phyloP scores from a whole-genome alignment of 53 echinoderm and acorn worm species.

The Zoroaster sp. region DNA sequence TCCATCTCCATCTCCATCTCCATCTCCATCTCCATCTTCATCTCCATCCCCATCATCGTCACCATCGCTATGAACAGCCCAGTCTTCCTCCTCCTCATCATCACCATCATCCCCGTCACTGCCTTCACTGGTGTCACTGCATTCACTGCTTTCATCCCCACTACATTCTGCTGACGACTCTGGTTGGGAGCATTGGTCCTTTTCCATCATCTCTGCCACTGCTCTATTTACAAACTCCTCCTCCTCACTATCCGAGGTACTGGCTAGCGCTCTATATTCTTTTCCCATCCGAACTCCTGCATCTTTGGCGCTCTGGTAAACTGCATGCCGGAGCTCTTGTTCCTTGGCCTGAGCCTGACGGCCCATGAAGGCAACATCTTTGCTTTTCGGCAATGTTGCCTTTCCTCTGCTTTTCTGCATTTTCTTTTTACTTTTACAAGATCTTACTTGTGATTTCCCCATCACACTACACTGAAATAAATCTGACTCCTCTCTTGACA shows the following conservation, averaged over 20 bases:
- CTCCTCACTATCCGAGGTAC: neutral
- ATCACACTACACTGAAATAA: no score
- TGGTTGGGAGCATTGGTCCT: neutral
- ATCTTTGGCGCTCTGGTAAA: neutral
- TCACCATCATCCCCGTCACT: no score
- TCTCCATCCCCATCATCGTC: neutral
- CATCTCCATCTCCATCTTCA: neutral
- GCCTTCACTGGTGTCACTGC: no score
- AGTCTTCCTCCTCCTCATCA: no score
- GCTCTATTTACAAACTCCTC: no score
- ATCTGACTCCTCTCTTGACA: no score
- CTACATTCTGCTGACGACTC: no score
- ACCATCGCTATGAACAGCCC: no score
- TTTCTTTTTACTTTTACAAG: no score
- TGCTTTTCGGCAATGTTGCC: neutral
- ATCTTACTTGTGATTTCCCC: neutral
- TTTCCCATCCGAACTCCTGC: neutral
- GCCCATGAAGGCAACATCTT: neutral
- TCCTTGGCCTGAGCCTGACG: neutral
- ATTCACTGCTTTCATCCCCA: no score
- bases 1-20: neutral
- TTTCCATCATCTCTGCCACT: no score
- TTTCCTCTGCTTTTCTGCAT: neutral
- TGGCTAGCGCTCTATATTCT: neutral
- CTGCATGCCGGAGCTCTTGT: neutral